Percentiles rank a stretch among this genome's conserved stretches.
These are phyloP conservation scores for Prinia subflava DNA, from an alignment of 2,113 vertebrate genomes.

Conservation along the genomic window DNA sequence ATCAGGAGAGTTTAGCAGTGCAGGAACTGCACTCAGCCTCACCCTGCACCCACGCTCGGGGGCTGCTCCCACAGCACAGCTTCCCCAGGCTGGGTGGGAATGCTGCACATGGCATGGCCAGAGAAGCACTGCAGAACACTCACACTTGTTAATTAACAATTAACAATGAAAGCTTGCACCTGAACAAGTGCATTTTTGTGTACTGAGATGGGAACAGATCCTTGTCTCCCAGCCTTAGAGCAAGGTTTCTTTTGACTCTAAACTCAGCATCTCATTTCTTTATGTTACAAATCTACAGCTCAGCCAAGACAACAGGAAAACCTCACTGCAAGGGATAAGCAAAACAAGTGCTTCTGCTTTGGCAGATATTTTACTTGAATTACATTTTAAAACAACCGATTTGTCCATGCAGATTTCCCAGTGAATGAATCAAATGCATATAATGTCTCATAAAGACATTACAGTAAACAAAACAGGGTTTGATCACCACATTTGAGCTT, in stretches of 20 bases:
- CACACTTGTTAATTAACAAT: neutral
- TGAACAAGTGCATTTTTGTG: neutral
- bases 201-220: neutral
- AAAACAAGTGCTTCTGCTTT: neutral
- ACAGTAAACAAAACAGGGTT: neutral
- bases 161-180: neutral
- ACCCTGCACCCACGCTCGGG: accelerated
- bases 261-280: neutral
- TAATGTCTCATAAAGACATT: neutral
- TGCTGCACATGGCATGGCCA: neutral
- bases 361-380: neutral
- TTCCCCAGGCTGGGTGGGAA: neutral
- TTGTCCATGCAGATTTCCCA: neutral
- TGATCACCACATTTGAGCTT: neutral
- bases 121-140: neutral
- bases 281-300: neutral
- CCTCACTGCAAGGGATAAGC: neutral
- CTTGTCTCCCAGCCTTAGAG: neutral
- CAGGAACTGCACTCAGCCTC: neutral
- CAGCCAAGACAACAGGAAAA: neutral
- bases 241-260: neutral
- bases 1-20: neutral
- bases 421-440: neutral
- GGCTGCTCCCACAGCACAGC: neutral
- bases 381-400: neutral